A percentile compares a stretch with the other conserved stretches of the same genome.
Conservation (phyloP, 2,888 invertebrate genomes). For the Colostygia pectinataria region DNA sequence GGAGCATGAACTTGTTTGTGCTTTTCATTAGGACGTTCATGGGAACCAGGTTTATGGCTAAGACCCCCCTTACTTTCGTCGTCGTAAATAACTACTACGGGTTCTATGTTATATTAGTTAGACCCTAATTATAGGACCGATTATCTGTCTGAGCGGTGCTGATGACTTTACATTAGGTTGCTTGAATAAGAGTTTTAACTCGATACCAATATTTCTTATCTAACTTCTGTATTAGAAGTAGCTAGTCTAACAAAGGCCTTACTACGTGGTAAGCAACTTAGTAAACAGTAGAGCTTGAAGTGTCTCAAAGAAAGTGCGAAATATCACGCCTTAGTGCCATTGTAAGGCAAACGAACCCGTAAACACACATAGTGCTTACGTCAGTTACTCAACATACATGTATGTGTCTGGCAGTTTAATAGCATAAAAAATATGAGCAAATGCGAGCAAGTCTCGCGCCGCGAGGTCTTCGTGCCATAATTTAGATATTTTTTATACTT, state of each 20-base stretch:
- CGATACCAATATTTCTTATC: too few relatives aligned
- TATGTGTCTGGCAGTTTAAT: conserved; percentile 6
- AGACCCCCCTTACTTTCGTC: not conserved
- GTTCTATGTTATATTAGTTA: not conserved
- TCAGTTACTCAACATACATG: conserved; percentile 14
- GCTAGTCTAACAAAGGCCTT: too few relatives aligned
- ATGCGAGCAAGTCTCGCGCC: too few relatives aligned
- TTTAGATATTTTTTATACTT: too few relatives aligned
- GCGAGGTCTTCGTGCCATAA: too few relatives aligned
- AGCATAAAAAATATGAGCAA: not conserved
- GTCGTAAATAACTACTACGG: conserved; percentile 4
- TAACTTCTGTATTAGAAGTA: not conserved
- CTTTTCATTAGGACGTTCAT: conserved; percentile 65
- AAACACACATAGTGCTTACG: conserved; percentile 32
- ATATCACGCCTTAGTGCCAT: conserved; percentile 65
- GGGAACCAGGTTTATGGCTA: conserved; percentile 58
- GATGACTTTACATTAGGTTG: too few relatives aligned
- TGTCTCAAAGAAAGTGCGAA: conserved; percentile 67
- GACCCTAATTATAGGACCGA: not conserved
- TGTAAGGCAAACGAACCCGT: conserved; percentile 49
- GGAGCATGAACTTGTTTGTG: conserved; percentile 66
- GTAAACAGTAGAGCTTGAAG: conserved; percentile 29
- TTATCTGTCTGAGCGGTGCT: too few relatives aligned
- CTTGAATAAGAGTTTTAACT: too few relatives aligned
- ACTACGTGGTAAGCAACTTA: not conserved